phyloP scores from a whole-genome alignment of 2,888 invertebrate genomes.

The Cantharis rustica region DNA sequence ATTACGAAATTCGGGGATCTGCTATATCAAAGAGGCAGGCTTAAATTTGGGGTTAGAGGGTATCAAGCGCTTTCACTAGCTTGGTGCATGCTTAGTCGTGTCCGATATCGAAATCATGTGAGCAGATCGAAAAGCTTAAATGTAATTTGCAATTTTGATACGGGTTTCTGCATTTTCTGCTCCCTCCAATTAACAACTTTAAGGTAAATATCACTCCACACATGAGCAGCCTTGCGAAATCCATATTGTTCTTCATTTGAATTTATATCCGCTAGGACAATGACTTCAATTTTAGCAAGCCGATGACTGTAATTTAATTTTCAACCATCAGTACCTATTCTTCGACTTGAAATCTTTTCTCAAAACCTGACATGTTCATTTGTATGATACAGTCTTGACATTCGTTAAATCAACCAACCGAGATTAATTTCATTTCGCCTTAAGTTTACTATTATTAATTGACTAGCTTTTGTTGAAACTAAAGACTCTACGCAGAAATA shows the following conservation, averaged over 20 bases:
- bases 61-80: background rate
- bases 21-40: background rate
- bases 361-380: background rate
- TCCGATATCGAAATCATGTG: background rate
- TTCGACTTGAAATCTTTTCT: background rate
- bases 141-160: background rate
- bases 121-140: background rate
- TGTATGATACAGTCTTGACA: background rate
- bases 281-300: background rate
- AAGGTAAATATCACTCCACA: background rate
- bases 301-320: background rate
- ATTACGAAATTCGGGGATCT: background rate
- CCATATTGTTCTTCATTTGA: background rate
- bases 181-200: background rate
- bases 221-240: background rate
- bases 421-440: background rate
- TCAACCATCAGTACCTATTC: background rate
- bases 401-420: background rate
- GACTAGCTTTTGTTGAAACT: background rate
- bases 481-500: background rate
- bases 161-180: background rate
- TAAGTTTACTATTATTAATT: background rate
- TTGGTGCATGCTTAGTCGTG: background rate
- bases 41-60: background rate
- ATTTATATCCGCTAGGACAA: background rate